Base-by-base conservation (phyloP, 2,797 vertebrate species). In the Spheniscus humboldti region DNA sequence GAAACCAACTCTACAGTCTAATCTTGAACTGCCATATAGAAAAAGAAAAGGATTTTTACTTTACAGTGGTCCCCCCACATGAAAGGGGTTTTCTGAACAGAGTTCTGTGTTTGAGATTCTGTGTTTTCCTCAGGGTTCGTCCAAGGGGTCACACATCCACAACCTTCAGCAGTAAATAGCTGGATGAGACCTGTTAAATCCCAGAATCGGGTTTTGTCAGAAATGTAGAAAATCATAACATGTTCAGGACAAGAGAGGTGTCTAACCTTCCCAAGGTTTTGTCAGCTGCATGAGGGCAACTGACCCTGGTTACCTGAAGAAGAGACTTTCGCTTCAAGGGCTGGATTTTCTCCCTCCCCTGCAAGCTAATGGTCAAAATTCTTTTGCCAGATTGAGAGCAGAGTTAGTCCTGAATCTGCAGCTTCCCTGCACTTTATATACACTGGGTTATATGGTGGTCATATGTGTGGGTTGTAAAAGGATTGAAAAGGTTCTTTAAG, bases 71-170 rank as follows among this genome's bases (percentile, higher is more conserved):
- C 8, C 3, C 8, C 4, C 7, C 6, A 3, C 8, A 35, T 25
- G 28, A 92, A 81, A 76, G 25, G 13, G 18, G 43, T 88, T 90
- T 94, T 82, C 35, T 87, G 45, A 91, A 52, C 3, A 22, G 43
- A 68, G 73, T 74, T 88, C 93, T 94, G 47, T 91, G 74, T 91
- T 97, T 93, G 78, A 88, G 66, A 57, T 88, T 93, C 86, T 95
- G 64, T 1, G 1, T 76, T 96, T 90, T 94, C 72, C 88, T 86
- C 31, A 27, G 88, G 47, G 18, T 68, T 52, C 0, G 1, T 94
- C 86, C 81, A 83, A 92, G 67, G 57, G 23, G 66, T 96, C 92
- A 86, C 74, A 82, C 75, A 85, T 92, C 53, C 57, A 71, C 81
- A 82, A 4, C 7, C 13, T 92, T 67, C 23, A 74, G 35, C 37